Evolutionary conservation across 2,888 invertebrate genomes (phyloP).

Genomic region (Pseudeuparius sepicola): DNA sequence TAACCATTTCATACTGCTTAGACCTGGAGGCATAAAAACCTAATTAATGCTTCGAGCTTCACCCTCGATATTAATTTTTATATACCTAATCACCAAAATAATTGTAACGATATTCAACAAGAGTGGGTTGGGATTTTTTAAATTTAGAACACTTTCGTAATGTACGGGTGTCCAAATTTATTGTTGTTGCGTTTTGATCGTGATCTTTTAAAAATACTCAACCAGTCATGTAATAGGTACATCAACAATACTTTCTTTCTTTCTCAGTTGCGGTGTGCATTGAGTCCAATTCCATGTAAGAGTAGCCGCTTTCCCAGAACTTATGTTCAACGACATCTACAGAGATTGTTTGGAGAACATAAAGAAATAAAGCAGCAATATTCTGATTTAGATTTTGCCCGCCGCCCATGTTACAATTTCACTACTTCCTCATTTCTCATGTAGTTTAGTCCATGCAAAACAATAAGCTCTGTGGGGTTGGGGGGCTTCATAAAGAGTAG

Average conservation of each 20-base stretch:
- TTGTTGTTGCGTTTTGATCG: too few relatives aligned
- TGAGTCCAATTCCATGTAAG: constrained; percentile 4
- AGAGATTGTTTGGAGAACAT: constrained; percentile 4
- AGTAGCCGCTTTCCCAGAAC: constrained; percentile 3
- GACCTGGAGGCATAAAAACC: too few relatives aligned
- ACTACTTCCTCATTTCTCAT: too few relatives aligned
- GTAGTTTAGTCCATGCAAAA: too few relatives aligned
- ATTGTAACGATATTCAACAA: constrained; percentile 6
- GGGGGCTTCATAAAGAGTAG: too few relatives aligned
- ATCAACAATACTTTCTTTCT: background rate
- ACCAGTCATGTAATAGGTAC: constrained; percentile 2
- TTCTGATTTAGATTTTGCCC: constrained; percentile 22
- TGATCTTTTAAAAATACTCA: constrained; percentile 4
- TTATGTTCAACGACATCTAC: constrained; percentile 6
- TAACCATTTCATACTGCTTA: too few relatives aligned
- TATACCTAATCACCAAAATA: constrained; percentile 8
- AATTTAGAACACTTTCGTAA: constrained; percentile 4
- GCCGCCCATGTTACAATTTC: too few relatives aligned
- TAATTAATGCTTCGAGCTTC: too few relatives aligned
- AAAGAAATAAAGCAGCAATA: constrained; percentile 8
- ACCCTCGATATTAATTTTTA: constrained; percentile 3
- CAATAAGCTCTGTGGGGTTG: too few relatives aligned
- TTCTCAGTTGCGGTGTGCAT: too few relatives aligned
- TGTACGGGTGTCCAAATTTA: too few relatives aligned
- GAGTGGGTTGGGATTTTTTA: background rate